A percentile compares a stretch with the other conserved stretches of the same genome.
These are phyloP conservation scores for Phoxinus dragarum DNA, from an alignment of 2,797 vertebrate genomes.

Conservation along the genomic window DNA sequence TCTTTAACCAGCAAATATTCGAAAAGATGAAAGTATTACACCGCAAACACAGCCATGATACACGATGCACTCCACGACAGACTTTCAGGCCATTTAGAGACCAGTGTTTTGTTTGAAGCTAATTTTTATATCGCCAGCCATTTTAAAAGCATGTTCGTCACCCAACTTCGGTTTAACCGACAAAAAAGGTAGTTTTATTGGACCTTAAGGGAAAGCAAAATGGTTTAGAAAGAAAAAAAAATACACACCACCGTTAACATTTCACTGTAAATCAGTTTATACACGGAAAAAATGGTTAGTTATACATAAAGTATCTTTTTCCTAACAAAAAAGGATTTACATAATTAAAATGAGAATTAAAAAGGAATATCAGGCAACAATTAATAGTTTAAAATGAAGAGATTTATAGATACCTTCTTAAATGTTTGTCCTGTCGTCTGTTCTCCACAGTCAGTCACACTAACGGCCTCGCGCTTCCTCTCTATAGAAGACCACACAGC, in stretches of 20 bases:
- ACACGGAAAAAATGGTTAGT: background rate
- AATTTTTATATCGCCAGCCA: constrained; percentile 45
- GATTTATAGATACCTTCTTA: constrained; percentile 40
- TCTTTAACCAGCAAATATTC: background rate
- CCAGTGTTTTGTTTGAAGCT: background rate
- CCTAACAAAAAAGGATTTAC: background rate
- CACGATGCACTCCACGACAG: background rate
- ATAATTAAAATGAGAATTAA: background rate
- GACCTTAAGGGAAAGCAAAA: background rate
- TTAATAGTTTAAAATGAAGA: background rate
- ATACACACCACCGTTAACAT: background rate
- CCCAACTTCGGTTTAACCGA: constrained; percentile 33
- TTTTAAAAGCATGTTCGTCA: constrained; percentile 50
- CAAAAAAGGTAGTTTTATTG: background rate
- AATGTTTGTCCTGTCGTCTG: background rate
- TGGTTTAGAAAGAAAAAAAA: background rate
- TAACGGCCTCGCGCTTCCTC: constrained; percentile 59
- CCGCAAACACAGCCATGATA: background rate
- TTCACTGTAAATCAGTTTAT: background rate
- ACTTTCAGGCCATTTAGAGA: background rate
- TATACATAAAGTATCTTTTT: background rate
- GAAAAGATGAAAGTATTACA: background rate
- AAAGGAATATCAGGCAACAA: accelerated
- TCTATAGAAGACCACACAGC: constrained; percentile 66
- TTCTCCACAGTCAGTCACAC: constrained; percentile 42